phyloP scores from a whole-genome alignment of 37 sponge, comb jelly and placozoan species.

The Beroe ovata region DNA sequence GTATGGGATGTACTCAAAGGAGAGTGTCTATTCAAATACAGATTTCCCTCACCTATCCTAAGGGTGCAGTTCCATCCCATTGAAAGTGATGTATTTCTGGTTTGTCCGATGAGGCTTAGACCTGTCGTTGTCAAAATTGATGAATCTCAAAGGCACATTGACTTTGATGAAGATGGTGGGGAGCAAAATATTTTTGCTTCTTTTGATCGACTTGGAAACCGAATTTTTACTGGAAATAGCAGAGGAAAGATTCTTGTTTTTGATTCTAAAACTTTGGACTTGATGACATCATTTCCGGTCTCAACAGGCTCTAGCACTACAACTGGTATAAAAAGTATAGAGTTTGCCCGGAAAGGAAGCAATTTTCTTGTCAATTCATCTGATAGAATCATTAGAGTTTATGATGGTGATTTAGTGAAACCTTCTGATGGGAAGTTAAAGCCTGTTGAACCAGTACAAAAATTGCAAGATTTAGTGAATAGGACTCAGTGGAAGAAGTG shows the following conservation, averaged over 20 bases:
- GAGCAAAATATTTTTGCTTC: conserved; percentile 88
- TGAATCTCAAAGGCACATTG: conserved; percentile 69
- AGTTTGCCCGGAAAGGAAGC: conserved; percentile 90
- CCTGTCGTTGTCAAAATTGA: conserved; percentile 77
- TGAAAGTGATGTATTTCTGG: conserved; percentile 77
- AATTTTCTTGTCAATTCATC: conserved; percentile 89
- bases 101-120: conserved; percentile 89
- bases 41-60: conserved; percentile 86
- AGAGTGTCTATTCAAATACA: conserved; percentile 78
- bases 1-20: conserved; percentile 88
- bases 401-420: conserved; percentile 80
- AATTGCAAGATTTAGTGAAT: conserved; percentile 86
- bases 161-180: conserved; percentile 83
- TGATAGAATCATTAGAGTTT: conserved; percentile 90
- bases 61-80: conserved; percentile 93
- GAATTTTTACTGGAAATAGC: conserved; percentile 85
- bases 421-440: conserved; percentile 10
- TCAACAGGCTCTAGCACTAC: conserved; percentile 70
- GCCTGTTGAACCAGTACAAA: conserved; percentile 80
- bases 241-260: conserved; percentile 85
- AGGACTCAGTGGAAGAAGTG: conserved; percentile 97
- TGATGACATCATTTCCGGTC: conserved; percentile 69
- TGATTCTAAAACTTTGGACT: conserved; percentile 69
- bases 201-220: conserved; percentile 84
- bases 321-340: conserved; percentile 82